Evolutionary conservation across 2,797 vertebrate genomes (phyloP).

Genomic region (Enteromius thamalakanensis): DNA sequence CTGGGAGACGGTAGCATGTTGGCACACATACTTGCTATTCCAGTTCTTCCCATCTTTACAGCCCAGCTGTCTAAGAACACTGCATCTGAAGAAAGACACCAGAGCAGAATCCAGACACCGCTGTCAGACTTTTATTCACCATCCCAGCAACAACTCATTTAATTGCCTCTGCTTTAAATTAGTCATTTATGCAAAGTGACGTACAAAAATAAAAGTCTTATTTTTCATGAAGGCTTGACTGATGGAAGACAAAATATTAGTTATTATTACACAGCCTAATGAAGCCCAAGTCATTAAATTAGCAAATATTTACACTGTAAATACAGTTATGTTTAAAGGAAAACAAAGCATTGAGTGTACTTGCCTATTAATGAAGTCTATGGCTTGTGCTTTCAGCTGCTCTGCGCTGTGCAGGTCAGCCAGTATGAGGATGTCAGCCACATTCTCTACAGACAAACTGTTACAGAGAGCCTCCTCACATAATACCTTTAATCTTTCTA

Average conservation of each 20-base stretch:
- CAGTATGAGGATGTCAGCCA: slow-evolving; percentile 89
- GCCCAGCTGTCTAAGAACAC: slow-evolving; percentile 88
- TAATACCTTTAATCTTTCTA: slow-evolving; percentile 90
- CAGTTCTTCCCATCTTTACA: slow-evolving; percentile 92
- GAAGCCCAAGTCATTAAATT: neutral
- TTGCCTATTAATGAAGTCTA: slow-evolving; percentile 93
- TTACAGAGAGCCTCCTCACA: slow-evolving; percentile 90
- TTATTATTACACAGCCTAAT: too few species aligned
- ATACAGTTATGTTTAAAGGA: neutral
- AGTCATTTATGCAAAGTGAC: neutral
- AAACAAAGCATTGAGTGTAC: slow-evolving; percentile 42
- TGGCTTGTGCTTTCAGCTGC: slow-evolving; percentile 92
- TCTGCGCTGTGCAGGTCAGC: slow-evolving; percentile 92
- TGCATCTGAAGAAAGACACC: slow-evolving; percentile 76
- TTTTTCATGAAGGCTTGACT: neutral
- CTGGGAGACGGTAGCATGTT: slow-evolving; percentile 2
- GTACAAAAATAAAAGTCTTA: neutral
- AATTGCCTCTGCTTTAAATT: neutral
- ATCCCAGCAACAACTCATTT: neutral
- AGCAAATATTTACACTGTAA: neutral
- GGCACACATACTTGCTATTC: slow-evolving; percentile 85
- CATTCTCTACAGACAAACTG: slow-evolving; percentile 90
- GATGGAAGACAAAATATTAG: neutral
- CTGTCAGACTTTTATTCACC: neutral
- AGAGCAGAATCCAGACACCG: neutral